Evolutionary conservation across 2,888 invertebrate species (phyloP).

Genomic region (Netelia fuscicornis): DNA sequence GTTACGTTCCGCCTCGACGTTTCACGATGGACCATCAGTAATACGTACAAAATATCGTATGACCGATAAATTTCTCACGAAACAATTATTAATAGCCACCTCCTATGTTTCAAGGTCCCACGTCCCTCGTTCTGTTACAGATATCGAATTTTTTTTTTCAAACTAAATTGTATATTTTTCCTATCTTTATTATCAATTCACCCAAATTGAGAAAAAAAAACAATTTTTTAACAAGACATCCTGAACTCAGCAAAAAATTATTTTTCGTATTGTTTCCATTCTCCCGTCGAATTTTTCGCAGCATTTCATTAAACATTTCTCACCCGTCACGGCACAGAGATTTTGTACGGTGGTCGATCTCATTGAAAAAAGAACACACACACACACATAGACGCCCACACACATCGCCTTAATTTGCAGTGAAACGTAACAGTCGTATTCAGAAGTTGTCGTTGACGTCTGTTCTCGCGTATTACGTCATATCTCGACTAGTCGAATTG

Average conservation of each 20-base stretch:
- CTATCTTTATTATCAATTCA: neutral
- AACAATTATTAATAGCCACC: neutral
- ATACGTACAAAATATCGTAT: slow-evolving; percentile 1
- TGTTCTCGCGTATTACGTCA: too few relatives aligned
- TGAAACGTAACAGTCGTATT: neutral
- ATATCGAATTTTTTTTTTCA: neutral
- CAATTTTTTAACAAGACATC: neutral
- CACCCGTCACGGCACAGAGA: neutral
- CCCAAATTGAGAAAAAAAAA: neutral
- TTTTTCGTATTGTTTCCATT: too few relatives aligned
- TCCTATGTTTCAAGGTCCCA: too few relatives aligned
- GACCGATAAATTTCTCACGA: slow-evolving; percentile 35
- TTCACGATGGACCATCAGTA: slow-evolving; percentile 7
- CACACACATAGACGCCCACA: too few relatives aligned
- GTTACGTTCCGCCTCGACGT: slow-evolving; percentile 37
- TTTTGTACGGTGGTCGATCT: neutral
- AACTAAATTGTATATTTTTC: neutral
- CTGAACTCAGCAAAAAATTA: too few relatives aligned
- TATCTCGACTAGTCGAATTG: neutral
- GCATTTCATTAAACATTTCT: neutral
- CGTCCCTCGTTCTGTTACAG: too few relatives aligned
- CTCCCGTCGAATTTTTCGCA: neutral
- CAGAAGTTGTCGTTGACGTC: neutral
- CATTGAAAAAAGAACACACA: neutral
- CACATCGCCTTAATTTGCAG: neutral